Evolutionary conservation across 2,888 invertebrate species (phyloP).

Genomic region (Heteromurus nitidus): DNA sequence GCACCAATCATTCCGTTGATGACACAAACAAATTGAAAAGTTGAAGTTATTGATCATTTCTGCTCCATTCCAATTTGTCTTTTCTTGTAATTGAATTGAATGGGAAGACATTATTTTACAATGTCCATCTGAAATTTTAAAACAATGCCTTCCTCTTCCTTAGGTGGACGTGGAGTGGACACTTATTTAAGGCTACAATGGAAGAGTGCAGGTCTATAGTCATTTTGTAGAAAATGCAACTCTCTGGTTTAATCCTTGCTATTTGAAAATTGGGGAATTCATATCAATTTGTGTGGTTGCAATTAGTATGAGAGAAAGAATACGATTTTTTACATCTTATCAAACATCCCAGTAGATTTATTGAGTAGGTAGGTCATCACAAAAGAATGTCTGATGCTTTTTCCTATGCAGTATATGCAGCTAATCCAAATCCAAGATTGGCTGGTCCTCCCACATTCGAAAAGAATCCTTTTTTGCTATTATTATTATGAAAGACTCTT

Average conservation of each 20-base stretch:
- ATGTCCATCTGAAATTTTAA: no score
- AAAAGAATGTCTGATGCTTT: constrained; percentile 34
- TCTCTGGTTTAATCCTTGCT: constrained; percentile 13
- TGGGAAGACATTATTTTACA: no score
- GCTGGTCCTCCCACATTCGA: constrained; percentile 60
- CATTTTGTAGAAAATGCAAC: no score
- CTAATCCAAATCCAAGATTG: neutral
- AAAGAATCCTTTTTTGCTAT: constrained; percentile 23
- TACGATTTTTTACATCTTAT: constrained; percentile 1
- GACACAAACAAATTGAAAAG: constrained; percentile 1
- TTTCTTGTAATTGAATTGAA: neutral
- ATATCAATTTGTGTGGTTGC: constrained; percentile 34
- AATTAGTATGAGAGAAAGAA: constrained; percentile 33
- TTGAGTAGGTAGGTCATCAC: constrained; percentile 49
- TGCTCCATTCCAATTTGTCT: neutral
- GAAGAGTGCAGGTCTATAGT: no score
- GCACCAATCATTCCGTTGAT: neutral
- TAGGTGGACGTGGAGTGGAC: no score
- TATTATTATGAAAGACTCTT: constrained; percentile 58
- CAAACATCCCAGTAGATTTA: neutral
- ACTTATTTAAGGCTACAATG: no score
- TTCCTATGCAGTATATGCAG: constrained; percentile 1
- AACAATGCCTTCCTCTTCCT: neutral
- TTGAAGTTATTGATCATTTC: constrained; percentile 7
- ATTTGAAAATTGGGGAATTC: constrained; percentile 31